Evolutionary conservation across 2,888 invertebrate genomes (phyloP).

Genomic region (Hirtodrosophila alboralis): DNA sequence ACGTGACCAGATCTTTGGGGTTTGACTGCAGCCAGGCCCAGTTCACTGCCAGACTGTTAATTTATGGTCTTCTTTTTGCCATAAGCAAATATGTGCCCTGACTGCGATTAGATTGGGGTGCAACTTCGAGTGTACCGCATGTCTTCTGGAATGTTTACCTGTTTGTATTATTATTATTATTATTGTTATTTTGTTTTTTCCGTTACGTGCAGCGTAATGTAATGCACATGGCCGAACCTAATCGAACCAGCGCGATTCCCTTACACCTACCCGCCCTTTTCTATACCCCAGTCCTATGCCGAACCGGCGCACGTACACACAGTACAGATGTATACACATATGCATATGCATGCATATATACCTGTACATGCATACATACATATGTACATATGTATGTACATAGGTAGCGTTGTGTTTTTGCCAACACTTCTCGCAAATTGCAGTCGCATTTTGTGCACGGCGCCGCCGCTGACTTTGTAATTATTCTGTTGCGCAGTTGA

Average conservation of each 20-base stretch:
- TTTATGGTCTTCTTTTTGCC: conserved; percentile 34
- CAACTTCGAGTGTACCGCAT: conserved; percentile 18
- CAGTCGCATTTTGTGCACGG: conserved; percentile 43
- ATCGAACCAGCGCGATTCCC: conserved; percentile 11
- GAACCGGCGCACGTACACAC: conserved; percentile 44
- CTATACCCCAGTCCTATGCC: conserved; percentile 1
- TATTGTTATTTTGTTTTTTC: conserved; percentile 15
- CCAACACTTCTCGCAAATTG: conserved; percentile 49
- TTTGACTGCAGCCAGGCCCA: conserved; percentile 6
- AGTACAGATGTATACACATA: conserved; percentile 19
- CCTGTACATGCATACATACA: neutral
- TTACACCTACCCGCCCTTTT: neutral
- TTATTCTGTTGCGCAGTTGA: conserved; percentile 70
- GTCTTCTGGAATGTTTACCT: conserved; percentile 41
- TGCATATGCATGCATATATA: conserved; percentile 16
- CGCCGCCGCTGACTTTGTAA: conserved; percentile 52
- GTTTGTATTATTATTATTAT: conserved; percentile 17
- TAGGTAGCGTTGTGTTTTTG: conserved; percentile 33
- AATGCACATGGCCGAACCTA: conserved; percentile 27
- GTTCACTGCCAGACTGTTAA: conserved; percentile 17
- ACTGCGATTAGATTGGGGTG: conserved; percentile 61
- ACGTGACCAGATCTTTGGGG: conserved; percentile 50
- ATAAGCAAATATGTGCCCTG: conserved; percentile 48
- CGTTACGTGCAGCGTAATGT: conserved; percentile 52
- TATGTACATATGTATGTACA: neutral